Evolutionary conservation across 2,888 invertebrate species (phyloP), one percentile per base, ranked within the genome.

Genomic region (Sphaerophoria taeniata): DNA sequence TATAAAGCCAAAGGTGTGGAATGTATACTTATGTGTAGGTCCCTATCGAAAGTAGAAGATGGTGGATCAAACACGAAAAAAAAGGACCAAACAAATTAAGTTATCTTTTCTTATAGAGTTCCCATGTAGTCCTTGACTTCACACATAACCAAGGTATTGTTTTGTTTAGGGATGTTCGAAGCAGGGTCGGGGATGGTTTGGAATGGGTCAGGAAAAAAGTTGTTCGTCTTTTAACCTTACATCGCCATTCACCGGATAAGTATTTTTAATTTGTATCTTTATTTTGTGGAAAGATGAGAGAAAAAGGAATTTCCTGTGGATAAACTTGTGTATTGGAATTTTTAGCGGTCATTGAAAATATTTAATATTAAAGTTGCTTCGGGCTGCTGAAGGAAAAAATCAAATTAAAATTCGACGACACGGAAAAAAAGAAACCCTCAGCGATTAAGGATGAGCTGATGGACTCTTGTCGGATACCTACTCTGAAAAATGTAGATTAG

Each of bases 211-310:
- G 31, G 53, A 47, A 36, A 71, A 24, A 65, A 49, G 49, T 63
- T 70, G 70, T n/a, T 45, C 16, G 6, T 67, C 53, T 45, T 36
- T 16, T n/a, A 65, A 33, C 65, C 60, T 56, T 51, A 53, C 63
- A 81, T 39, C 24, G 24, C 24, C 24, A 24, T 24, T 24, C 65
- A 51, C 4, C 31, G 53, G 39, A 49, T 16, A 77, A 76, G 80
- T 80, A 73, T 85, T 85, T 85, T 85, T 81, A 85, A 85, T 85
- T 76, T 77, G 77, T 69, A 81, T 85, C 80, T 53, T 81, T 85
- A 85, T 77, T 74, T 36, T 7, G 36, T 39, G 24, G 6, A 74
- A 74, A 65, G 74, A 71, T 75, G 0, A 58, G 16, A 5, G 6
- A 39, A 67, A 36, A 16, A 63, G 43, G 60, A 60, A 60, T 60